These are phyloP conservation scores for Austrolebias charrua DNA, from an alignment of 2,797 vertebrate genomes.

Conservation along the genomic window DNA sequence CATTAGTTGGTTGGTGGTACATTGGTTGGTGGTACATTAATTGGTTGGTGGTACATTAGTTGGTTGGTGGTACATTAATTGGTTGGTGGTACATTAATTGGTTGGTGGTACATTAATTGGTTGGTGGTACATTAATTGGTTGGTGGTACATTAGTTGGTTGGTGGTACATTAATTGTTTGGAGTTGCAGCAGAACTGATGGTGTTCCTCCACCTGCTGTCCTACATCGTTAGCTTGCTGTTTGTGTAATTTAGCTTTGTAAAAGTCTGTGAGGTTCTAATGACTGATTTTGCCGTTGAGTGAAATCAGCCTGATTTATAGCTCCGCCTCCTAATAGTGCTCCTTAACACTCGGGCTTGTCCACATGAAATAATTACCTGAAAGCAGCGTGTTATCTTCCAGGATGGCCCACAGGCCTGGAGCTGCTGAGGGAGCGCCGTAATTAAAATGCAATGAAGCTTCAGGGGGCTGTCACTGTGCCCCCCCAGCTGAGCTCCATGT, in stretches of 20 bases:
- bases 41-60: no score
- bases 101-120: no score
- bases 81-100: no score
- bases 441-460: conserved; percentile 80
- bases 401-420: conserved; percentile 47
- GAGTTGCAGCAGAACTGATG: conserved; percentile 45
- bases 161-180: conserved; percentile 79
- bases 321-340: conserved; percentile 85
- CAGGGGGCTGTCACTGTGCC: conserved; percentile 63
- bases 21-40: no score
- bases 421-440: conserved; percentile 69
- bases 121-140: no score
- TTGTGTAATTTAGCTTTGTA: conserved; percentile 85
- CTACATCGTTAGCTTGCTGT: conserved; percentile 85
- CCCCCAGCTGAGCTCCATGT: conserved; percentile 76
- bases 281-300: conserved; percentile 83
- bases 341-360: conserved; percentile 96
- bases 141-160: no score
- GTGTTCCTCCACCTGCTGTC: conserved; percentile 50
- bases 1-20: no score
- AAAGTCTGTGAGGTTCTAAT: conserved; percentile 81
- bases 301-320: conserved; percentile 90
- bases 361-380: conserved; percentile 98
- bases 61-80: no score
- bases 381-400: conserved; percentile 92